These are phyloP conservation scores for Pollenia angustigena DNA, from an alignment of 2,888 invertebrate genomes.

Conservation along the genomic window DNA sequence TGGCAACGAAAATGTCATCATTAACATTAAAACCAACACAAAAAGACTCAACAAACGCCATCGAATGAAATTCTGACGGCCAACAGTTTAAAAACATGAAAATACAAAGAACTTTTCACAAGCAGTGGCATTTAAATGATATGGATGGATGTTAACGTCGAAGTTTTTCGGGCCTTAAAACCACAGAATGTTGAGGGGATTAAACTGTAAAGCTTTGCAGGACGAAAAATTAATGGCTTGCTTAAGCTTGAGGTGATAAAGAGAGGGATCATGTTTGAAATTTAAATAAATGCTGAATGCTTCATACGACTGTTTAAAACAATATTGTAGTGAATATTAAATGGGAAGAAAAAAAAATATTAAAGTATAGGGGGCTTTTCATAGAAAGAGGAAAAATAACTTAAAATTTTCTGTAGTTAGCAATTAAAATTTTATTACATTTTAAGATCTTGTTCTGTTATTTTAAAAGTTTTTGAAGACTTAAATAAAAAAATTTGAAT, in stretches of 20 bases:
- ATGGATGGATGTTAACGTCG: conserved; percentile 26
- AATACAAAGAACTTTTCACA: background rate
- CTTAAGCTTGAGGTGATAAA: background rate
- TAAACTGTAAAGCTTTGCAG: background rate
- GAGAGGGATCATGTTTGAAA: background rate
- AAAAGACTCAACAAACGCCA: background rate
- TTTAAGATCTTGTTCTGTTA: too few species aligned
- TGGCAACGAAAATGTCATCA: conserved; percentile 33
- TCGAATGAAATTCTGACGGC: conserved; percentile 10
- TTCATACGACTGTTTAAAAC: too few species aligned
- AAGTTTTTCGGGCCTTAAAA: background rate
- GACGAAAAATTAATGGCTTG: background rate
- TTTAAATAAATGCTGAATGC: too few species aligned
- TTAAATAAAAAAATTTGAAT: too few species aligned
- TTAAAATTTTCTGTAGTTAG: too few species aligned
- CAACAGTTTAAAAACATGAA: background rate
- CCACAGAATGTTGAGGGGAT: background rate
- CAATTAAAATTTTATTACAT: too few species aligned
- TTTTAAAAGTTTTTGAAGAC: too few species aligned
- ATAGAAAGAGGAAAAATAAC: too few species aligned
- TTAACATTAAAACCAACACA: background rate
- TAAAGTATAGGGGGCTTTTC: too few species aligned
- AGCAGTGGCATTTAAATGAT: background rate
- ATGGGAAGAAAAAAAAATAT: too few species aligned
- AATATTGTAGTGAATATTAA: too few species aligned